Base-by-base conservation (phyloP, 1,140 invertebrate genomes). In the Dolichoris vasculosae region DNA sequence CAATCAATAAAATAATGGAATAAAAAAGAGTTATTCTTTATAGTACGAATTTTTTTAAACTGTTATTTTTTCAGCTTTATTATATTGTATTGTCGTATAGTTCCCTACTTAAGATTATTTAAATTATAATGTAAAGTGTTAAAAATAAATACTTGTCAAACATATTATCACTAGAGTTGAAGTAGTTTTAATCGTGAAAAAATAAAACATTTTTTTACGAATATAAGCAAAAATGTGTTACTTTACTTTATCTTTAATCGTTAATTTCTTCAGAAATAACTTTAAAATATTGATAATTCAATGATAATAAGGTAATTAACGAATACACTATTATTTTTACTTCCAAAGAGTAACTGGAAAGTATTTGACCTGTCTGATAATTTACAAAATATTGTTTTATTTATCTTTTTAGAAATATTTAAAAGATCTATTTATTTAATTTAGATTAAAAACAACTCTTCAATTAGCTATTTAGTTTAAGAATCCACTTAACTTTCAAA, bases 401-500 rank as follows among this genome's bases (percentile, higher is more conserved):
- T 82, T 82, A 51, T 82, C 32, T 32, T 23, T 71, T 17, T 6
- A 43, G 9, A 82, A 73, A 59, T 73, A 76, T 20, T 46, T 48
- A 43, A 76, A 40, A 46, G 2, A 38, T 40, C 80, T 69, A 40
- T 38, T 48, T 0, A 43, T 55, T 75, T 76, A 76, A 30, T 32
- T 0, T 20, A 46, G 15, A 9, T 35, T 40, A 75, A 38, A 55
- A 64, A 55, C 73, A 40, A 83, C 76, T 64, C 82, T 76, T 83
- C 71, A 83, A 83, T 83, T 76, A 76, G 69, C 43, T n/a, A 30
- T 82, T 82, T 73, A 59, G 69, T 73, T 82, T 82, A 82, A 82
- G 69, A 82, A 82, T 73, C 48, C 80, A 59, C 69, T 82, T 82
- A 82, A 82, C 55, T 83, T 38, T 32, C 67, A 17, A 38, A 46